Evolutionary conservation across 1,140 invertebrate species (phyloP), one percentile per base, ranked within the genome.

Genomic region (Drosophila busckii): DNA sequence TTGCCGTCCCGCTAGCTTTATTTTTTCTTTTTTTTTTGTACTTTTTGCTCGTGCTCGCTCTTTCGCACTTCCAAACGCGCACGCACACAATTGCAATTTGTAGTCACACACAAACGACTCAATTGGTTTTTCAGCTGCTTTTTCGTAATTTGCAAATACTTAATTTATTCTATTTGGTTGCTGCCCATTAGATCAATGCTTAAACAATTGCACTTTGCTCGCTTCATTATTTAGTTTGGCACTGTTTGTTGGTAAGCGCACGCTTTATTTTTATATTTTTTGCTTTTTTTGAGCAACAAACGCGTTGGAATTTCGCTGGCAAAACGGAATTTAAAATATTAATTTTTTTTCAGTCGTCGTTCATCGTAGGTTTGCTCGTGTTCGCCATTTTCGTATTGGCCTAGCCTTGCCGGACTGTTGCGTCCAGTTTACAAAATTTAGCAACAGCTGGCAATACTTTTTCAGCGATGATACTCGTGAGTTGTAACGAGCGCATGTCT

Each of bases 321-420:
- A 85, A 85, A 85, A 84, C 61, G 80, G 75, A 84, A 84, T 84
- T 80, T 80, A 65, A 83, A 84, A 84, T 73, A 84, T 80, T 82
- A 84, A 84, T 84, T 84, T 84, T 84, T 84, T 84, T 84, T 70
- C 73, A 67, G 66, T 73, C 71, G 70, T 84, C 80, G 76, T 83
- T 84, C 69, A 73, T 80, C 75, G 73, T 53, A 53, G 59, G 55
- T 59, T 67, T 78, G 70, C 75, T 83, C 70, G 70, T 83, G 75
- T 83, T 83, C 78, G 76, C 76, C 76, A 83, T 83, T 83, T 84
- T 75, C 69, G 70, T 75, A 48, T 46, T 13, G 9, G 16, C 4
- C 16, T 44, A 15, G 40, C 25, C 37, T 67, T 75, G 59, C 70
- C 70, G 64, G 70, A 76, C 16, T 26, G 32, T 45, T 34, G 4